Conservation (phyloP, 1,140 invertebrate genomes). For the Battus philenor region DNA sequence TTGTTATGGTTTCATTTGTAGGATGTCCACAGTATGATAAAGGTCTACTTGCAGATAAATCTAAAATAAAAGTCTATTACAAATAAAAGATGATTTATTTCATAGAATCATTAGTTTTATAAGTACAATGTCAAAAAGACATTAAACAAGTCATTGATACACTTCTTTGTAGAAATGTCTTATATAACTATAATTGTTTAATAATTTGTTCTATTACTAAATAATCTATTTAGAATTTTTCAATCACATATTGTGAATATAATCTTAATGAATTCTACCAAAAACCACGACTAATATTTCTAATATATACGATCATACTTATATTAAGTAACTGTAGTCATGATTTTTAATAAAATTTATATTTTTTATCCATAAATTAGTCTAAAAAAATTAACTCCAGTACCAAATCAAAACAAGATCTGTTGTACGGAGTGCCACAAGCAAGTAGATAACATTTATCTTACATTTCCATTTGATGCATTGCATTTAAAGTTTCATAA, state of each 20-base stretch:
- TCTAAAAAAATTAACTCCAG: conserved; percentile 32
- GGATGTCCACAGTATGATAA: no score
- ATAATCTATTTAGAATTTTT: conserved; percentile 26
- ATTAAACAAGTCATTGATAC: no score
- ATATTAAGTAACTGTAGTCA: neutral
- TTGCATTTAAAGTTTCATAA: conserved; percentile 66
- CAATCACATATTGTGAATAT: conserved; percentile 29
- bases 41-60: no score
- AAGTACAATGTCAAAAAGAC: conserved; percentile 62
- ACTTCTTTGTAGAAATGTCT: no score
- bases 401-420: conserved; percentile 31
- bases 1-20: no score
- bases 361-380: conserved; percentile 29
- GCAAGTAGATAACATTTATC: conserved; percentile 67
- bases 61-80: no score
- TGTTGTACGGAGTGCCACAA: conserved; percentile 46
- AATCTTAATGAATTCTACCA: conserved; percentile 34
- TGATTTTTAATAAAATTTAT: conserved; percentile 38
- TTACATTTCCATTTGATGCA: conserved; percentile 69
- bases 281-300: conserved; percentile 1
- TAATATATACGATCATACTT: neutral
- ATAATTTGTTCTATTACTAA: conserved; percentile 23
- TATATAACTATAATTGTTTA: conserved; percentile 37
- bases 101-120: conserved; percentile 44
- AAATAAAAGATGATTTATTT: conserved; percentile 19